Conservation (phyloP, 1,140 invertebrate genomes). For the Plutomurus gul region DNA sequence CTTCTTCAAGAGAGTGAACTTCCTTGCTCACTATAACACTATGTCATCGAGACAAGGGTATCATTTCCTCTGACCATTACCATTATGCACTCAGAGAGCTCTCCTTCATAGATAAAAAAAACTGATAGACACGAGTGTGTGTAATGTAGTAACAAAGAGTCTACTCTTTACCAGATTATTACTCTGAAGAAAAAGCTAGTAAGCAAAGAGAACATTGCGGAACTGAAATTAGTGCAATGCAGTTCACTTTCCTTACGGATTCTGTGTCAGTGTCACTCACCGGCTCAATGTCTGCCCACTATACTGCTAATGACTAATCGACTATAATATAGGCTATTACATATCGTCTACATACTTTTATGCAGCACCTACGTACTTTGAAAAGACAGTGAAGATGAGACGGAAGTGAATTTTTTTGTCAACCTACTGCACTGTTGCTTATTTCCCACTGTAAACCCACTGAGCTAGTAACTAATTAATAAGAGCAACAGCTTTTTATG, state of each 20-base stretch:
- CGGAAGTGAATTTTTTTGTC: neutral
- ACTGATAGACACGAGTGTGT: neutral
- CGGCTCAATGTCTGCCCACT: neutral
- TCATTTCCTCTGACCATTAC: neutral
- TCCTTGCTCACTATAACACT: neutral
- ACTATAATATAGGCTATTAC: too few species aligned
- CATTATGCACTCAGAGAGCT: neutral
- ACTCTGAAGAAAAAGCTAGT: neutral
- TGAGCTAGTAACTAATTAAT: neutral
- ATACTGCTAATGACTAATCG: conserved; percentile 1
- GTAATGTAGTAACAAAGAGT: neutral
- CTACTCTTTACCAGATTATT: neutral
- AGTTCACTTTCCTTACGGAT: conserved; percentile 13
- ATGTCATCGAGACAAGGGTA: neutral
- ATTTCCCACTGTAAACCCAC: neutral
- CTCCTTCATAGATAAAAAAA: neutral
- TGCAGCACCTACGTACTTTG: too few species aligned
- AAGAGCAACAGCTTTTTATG: neutral
- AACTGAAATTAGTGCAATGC: conserved; percentile 4
- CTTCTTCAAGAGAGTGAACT: too few species aligned
- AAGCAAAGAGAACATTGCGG: conserved; percentile 3
- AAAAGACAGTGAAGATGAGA: conserved; percentile 9
- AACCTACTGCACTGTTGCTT: neutral
- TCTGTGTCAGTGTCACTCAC: conserved; percentile 25
- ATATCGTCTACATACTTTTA: neutral